These are phyloP conservation scores for Rugalucina vietnamica DNA, from an alignment of 2,888 invertebrate species.

Conservation along the genomic window DNA sequence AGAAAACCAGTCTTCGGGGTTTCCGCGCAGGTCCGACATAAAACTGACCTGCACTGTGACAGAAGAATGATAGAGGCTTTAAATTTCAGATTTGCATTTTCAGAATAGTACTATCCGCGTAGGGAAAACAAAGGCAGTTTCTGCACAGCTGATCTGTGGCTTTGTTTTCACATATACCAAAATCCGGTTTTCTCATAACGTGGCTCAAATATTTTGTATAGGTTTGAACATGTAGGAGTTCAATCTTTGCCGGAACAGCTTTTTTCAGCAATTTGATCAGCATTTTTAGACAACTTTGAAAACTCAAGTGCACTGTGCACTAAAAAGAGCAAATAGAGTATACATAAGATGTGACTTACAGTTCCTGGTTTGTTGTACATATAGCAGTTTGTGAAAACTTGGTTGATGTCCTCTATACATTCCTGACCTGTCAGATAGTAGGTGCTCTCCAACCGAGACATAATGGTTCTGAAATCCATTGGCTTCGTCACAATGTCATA, in stretches of 20 bases:
- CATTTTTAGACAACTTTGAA: too few relatives aligned
- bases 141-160: background rate
- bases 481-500: conserved; percentile 98
- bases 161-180: too few relatives aligned
- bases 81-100: too few relatives aligned
- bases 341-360: conserved; percentile 68
- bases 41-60: too few relatives aligned
- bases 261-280: too few relatives aligned
- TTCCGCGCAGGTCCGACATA: too few relatives aligned
- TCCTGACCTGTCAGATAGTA: conserved; percentile 98
- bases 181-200: background rate
- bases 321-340: background rate
- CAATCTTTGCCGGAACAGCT: too few relatives aligned
- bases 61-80: background rate
- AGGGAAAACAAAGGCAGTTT: background rate
- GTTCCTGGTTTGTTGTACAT: conserved; percentile 99
- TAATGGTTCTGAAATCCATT: conserved; percentile 99
- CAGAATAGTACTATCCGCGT: background rate
- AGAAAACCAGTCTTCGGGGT: too few relatives aligned
- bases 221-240: too few relatives aligned
- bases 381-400: conserved; percentile 99
- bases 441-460: conserved; percentile 96
- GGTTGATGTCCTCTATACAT: conserved; percentile 97
- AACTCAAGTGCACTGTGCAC: too few relatives aligned
- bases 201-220: background rate